phyloP scores from a whole-genome alignment of 1,140 invertebrate genomes.

The Cylas formicarius region DNA sequence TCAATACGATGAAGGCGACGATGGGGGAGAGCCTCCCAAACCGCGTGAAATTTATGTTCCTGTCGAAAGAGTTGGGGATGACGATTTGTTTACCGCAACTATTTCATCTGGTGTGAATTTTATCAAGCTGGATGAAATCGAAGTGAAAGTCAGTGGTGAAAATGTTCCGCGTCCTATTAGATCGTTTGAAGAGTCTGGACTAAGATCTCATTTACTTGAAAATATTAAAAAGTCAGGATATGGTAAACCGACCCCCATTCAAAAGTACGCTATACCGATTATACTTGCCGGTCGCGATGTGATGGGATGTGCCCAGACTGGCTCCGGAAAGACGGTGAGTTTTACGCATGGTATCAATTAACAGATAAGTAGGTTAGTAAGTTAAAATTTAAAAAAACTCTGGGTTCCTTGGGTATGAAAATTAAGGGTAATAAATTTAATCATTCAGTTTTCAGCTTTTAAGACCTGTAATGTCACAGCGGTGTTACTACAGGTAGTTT shows the following conservation, averaged over 20 bases:
- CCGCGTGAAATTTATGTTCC: constrained; percentile 71
- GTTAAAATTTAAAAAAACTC: no score
- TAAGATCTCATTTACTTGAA: constrained; percentile 59
- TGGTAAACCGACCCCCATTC: constrained; percentile 84
- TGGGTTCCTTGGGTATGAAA: no score
- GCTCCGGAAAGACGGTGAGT: constrained; percentile 73
- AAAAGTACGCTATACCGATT: constrained; percentile 83
- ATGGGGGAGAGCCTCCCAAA: constrained; percentile 33
- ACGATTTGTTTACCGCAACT: constrained; percentile 62
- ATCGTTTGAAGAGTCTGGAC: constrained; percentile 62
- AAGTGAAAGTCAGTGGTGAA: constrained; percentile 69
- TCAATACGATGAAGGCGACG: constrained; percentile 9
- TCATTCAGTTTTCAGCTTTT: no score
- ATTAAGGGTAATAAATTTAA: no score
- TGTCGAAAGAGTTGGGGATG: constrained; percentile 62
- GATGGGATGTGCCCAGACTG: constrained; percentile 97
- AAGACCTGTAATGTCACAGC: no score
- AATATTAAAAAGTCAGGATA: constrained; percentile 82
- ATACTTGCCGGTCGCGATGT: constrained; percentile 73
- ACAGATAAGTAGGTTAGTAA: no score
- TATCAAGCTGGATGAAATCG: constrained; percentile 75
- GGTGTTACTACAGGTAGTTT: no score
- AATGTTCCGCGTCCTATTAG: constrained; percentile 56
- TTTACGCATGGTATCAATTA: no score
- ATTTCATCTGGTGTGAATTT: constrained; percentile 84